Conservation (phyloP, 2,888 invertebrate genomes). For the Bhutanitis thaidina region DNA sequence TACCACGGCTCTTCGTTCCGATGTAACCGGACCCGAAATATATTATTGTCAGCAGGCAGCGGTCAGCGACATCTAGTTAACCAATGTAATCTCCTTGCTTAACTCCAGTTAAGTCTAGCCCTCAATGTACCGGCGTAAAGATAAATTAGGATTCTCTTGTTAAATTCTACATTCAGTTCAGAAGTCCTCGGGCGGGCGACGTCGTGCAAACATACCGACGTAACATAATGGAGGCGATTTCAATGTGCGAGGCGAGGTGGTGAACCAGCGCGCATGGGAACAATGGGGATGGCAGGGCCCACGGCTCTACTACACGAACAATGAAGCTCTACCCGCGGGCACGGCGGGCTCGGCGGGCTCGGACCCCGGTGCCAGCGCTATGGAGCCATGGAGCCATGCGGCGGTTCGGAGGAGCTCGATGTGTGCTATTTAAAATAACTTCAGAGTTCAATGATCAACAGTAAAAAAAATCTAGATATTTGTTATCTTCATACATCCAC, state of each 20-base stretch:
- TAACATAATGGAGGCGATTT: slow-evolving; percentile 2
- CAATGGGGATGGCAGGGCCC: background rate
- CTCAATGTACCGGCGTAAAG: too few relatives aligned
- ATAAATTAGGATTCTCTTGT: background rate
- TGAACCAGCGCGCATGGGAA: background rate
- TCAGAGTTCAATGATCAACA: too few relatives aligned
- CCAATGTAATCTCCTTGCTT: too few relatives aligned
- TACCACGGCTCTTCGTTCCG: too few relatives aligned
- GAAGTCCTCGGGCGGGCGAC: background rate
- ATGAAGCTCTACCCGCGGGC: slow-evolving; percentile 9
- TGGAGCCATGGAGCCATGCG: background rate
- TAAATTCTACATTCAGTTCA: background rate
- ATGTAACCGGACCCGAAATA: too few relatives aligned
- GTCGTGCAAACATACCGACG: background rate
- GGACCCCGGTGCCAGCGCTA: background rate
- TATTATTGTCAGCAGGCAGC: too few relatives aligned
- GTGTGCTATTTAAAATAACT: too few relatives aligned
- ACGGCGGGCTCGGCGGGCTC: background rate
- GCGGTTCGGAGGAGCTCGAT: background rate
- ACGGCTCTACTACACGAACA: background rate
- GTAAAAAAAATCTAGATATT: too few relatives aligned
- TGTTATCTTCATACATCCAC: too few relatives aligned
- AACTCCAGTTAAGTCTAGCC: too few relatives aligned
- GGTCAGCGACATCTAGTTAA: too few relatives aligned
- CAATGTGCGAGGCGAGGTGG: slow-evolving; percentile 1